Base-by-base conservation (phyloP, 92 coral and sea anemone species). In the Epizoanthus stellaris region DNA sequence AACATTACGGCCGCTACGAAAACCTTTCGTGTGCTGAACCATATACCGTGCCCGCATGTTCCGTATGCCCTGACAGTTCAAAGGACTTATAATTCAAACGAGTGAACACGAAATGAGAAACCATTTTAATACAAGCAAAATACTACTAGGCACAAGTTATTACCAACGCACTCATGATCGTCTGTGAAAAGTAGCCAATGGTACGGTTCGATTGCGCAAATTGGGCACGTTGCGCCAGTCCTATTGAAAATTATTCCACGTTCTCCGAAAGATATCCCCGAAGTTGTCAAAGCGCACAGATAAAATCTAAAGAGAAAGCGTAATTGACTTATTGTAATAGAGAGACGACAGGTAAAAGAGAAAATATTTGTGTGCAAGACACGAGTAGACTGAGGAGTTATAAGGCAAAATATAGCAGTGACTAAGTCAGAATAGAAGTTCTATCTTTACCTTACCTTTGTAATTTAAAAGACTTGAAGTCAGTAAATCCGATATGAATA, bases 291-390 rank as follows among this genome's bases (percentile, higher is more conserved):
- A 20, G 42, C 45, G 11, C 23, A 68, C 73, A 68, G 73, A 68
- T 68, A 68, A 68, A 68, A 68, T 68, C 73, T 68, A 66, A 66
- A 12, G 42, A 12, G 70, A 66, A 66, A 66, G 43, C 11, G 8
- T 39, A 38, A 68, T 36, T 68, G 73, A 38, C 19, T 17, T 68
- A 38, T 38, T 38, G 49, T 38, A 30, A 68, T 5, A 38, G 23
- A 68, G 42, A 68, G 73, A 68, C 73, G 52, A 68, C 73, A 68
- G 52, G 73, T 19, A 38, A 40, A 68, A 13, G 36, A 36, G 39
- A 67, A n/a, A 67, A 38, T 4, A n/a, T n/a, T n/a, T 17, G n/a
- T 68, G 49, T 17, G 66, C 42, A 39, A 68, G 73, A 15, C 23
- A 68, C 36, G 36, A 30, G 43, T 38, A 30, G 16, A 11, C 6